These are phyloP conservation scores for Cnemophilus loriae DNA, from an alignment of 2,113 vertebrate genomes.

Conservation along the genomic window DNA sequence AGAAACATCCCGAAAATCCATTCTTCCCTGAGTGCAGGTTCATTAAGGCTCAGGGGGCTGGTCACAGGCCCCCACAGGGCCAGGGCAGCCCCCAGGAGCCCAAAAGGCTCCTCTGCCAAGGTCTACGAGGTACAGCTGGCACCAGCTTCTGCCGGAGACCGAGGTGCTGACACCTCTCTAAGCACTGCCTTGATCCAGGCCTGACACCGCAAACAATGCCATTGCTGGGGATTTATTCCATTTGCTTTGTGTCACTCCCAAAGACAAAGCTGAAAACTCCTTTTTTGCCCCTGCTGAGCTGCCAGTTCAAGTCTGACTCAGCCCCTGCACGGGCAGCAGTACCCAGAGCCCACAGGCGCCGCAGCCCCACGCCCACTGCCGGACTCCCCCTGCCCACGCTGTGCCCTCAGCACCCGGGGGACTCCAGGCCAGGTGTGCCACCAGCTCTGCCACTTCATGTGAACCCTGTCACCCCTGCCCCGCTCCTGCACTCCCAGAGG, in stretches of 20 bases:
- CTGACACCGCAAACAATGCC: neutral
- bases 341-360: neutral
- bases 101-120: neutral
- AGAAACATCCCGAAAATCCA: neutral
- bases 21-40: neutral
- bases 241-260: neutral
- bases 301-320: neutral
- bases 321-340: neutral
- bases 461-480: neutral
- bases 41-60: neutral
- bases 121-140: neutral
- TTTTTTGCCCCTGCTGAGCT: no score
- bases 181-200: neutral
- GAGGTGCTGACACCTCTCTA: neutral
- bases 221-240: neutral
- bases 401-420: fast-evolving
- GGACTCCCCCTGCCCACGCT: fast-evolving
- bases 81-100: neutral
- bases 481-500: fast-evolving
- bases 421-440: neutral
- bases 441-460: neutral
- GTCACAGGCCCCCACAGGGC: neutral
- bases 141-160: fast-evolving
- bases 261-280: neutral
- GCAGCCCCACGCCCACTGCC: fast-evolving